Conservation (phyloP, 2,888 invertebrate genomes). For the Gortyna flavago region DNA sequence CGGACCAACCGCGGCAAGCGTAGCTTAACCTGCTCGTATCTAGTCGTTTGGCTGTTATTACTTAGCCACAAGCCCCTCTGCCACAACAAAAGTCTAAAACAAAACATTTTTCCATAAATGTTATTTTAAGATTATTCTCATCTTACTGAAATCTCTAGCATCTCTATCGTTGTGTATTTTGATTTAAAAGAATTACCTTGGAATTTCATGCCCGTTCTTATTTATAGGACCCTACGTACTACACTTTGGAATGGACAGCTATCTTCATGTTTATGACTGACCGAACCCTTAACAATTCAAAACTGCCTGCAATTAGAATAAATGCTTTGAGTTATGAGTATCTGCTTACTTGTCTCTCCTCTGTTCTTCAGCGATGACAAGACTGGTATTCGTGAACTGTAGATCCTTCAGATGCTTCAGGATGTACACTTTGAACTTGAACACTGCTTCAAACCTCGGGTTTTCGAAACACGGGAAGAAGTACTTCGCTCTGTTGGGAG, state of each 20-base stretch:
- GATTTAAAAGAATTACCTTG: too few relatives aligned
- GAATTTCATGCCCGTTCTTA: not conserved
- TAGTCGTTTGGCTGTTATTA: too few relatives aligned
- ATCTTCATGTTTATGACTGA: not conserved
- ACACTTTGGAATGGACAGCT: not conserved
- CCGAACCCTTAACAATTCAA: not conserved
- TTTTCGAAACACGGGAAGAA: conserved; percentile 94
- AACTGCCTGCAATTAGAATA: not conserved
- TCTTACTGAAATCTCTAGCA: not conserved
- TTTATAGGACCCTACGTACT: not conserved
- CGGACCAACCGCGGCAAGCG: not conserved
- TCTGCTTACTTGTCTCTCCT: conserved; percentile 74
- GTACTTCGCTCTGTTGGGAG: conserved; percentile 90
- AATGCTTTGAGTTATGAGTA: not conserved
- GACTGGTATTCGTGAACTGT: conserved; percentile 79
- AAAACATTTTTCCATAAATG: not conserved
- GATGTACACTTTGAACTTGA: conserved; percentile 80
- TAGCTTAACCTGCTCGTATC: not conserved
- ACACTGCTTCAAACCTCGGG: conserved; percentile 92
- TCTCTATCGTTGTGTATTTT: not conserved
- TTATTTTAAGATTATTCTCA: not conserved
- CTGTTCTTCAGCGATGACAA: conserved; percentile 80
- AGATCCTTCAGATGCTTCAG: conserved; percentile 65
- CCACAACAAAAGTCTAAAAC: not conserved
- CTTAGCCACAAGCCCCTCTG: not conserved